Conservation (phyloP, 2,888 invertebrate genomes). For the Sminthurinus aureus region DNA sequence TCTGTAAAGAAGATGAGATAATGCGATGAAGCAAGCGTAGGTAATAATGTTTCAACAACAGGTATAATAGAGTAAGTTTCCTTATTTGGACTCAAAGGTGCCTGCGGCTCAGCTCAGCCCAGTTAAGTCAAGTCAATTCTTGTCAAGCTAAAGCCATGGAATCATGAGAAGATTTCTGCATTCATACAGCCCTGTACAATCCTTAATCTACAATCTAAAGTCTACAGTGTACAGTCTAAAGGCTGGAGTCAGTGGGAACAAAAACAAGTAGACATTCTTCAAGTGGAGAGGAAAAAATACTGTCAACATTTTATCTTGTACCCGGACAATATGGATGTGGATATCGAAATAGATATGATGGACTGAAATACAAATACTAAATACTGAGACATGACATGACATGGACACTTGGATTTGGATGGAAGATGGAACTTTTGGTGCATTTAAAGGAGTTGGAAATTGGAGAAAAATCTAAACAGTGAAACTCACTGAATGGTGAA, state of each 20-base stretch:
- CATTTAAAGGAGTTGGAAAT: background rate
- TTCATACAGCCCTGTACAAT: background rate
- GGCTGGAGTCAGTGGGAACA: background rate
- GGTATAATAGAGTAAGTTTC: conserved; percentile 24
- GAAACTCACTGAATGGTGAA: background rate
- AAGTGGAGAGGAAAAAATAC: no score
- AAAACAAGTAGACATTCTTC: background rate
- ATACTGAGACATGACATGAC: no score
- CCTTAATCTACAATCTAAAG: no score
- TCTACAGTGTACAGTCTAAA: no score
- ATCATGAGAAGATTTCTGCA: background rate
- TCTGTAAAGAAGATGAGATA: conserved; percentile 21
- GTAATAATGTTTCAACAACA: conserved; percentile 38
- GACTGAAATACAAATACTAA: no score
- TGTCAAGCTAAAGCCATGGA: background rate
- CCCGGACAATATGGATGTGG: no score
- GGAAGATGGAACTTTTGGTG: background rate
- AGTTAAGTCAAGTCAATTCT: background rate
- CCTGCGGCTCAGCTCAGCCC: background rate
- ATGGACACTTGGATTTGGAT: no score
- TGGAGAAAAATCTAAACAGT: background rate
- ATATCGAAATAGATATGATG: no score
- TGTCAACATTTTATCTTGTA: no score
- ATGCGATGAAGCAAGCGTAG: conserved; percentile 23
- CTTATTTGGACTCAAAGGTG: conserved; percentile 26